Conservation (phyloP, 2,113 vertebrate species). For the Hippoglossus stenolepis region DNA sequence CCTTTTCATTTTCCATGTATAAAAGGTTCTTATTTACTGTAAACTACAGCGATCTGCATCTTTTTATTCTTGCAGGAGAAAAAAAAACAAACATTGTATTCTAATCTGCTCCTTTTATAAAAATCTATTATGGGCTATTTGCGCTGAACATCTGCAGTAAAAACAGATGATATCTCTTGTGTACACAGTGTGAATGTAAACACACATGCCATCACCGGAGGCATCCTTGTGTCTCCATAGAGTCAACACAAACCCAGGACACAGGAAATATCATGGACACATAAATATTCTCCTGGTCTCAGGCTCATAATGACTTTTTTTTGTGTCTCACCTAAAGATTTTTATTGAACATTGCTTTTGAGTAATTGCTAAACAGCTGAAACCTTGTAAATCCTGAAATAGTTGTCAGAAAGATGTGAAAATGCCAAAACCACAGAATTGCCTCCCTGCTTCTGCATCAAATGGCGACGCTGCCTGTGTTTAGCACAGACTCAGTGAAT, state of each 20-base stretch:
- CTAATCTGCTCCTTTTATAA: not conserved
- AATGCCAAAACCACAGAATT: slow-evolving; percentile 7
- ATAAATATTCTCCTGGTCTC: too few species aligned
- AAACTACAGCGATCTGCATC: not conserved
- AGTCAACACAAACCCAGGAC: not conserved
- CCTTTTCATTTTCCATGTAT: not conserved
- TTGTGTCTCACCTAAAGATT: not conserved
- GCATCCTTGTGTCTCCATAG: not conserved
- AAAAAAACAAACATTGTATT: not conserved
- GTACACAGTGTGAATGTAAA: not conserved
- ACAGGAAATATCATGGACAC: not conserved
- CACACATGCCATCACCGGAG: not conserved
- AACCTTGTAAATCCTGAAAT: slow-evolving; percentile 1
- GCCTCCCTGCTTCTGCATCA: slow-evolving; percentile 20
- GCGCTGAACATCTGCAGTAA: not conserved
- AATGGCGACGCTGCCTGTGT: slow-evolving; percentile 40
- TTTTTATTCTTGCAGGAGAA: not conserved
- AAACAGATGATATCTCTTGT: not conserved
- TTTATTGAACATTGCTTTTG: not conserved
- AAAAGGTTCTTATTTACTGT: not conserved
- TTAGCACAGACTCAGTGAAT: slow-evolving; percentile 60
- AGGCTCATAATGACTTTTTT: not conserved
- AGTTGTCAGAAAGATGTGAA: not conserved
- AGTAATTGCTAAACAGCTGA: too few species aligned
- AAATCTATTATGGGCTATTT: not conserved